A percentile compares a stretch with the other conserved stretches of the same genome.
phyloP scores from a whole-genome alignment of 37 sponge, comb jelly and placozoan genomes.

The Petrosia ficiformis region DNA sequence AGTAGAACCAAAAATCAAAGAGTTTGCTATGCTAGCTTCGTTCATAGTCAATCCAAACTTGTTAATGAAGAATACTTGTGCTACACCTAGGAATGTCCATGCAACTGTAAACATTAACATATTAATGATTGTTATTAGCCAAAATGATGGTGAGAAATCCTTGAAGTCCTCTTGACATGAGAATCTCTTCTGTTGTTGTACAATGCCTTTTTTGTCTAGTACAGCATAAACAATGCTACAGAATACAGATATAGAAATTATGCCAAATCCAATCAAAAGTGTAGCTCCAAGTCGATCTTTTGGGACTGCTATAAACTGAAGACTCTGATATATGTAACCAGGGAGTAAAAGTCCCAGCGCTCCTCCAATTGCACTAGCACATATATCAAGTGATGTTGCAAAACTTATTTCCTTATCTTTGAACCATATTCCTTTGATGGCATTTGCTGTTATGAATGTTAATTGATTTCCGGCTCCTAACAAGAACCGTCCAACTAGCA shows the following conservation, averaged over 20 bases:
- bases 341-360: background rate
- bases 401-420: background rate
- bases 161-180: background rate
- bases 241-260: no score
- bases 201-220: background rate
- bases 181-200: background rate
- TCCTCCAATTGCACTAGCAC: background rate
- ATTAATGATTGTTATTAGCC: background rate
- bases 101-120: background rate
- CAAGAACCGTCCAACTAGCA: constrained; percentile 91
- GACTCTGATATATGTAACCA: background rate
- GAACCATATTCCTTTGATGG: background rate
- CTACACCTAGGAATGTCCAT: background rate
- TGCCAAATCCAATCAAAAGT: no score
- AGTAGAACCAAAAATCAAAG: background rate
- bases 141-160: background rate
- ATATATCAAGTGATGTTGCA: background rate
- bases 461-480: constrained; percentile 58
- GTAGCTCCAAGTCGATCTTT: no score
- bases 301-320: no score
- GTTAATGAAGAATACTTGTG: background rate
- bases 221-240: no score
- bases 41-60: background rate
- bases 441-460: background rate
- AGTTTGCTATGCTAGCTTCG: background rate